Base-by-base conservation (phyloP, 2,888 invertebrate genomes). In the Drosophila neutralis region DNA sequence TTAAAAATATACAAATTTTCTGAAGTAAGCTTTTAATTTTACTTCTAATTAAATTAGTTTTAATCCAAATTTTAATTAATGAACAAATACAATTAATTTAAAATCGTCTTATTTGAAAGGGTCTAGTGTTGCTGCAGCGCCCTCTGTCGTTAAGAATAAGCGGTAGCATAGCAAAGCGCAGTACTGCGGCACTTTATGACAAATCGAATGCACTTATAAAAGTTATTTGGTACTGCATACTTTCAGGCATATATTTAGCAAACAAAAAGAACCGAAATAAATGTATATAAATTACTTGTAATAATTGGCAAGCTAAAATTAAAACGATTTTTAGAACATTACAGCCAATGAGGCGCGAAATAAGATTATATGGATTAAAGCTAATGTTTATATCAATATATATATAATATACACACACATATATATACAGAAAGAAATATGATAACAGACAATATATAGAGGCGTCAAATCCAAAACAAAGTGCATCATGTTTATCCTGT, bases 211-310 rank as follows among this genome's bases (percentile, higher is more conserved):
- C 18, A 42, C 4, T 29, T 24, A 29, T 5, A 42, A 8, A 13
- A 36, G 6, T 18, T 24, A 4, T 11, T 11, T 27, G 8, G 5
- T 35, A 35, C 0, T 56, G 73, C 68, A 68, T 74, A 63, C 76
- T 68, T 62, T 75, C 13, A n/a, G 59, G 49, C 48, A 10, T 15
- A 13, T 7, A 4, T 1, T 2, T 13, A 24, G 4, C 21, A 15
- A 0, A 4, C 7, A 15, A 15, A 35, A 6, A 38, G 3, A 15
- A 18, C 2, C 15, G 7, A 36, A 7, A 36, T 18, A 36, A 6
- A 36, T 36, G 7, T 15, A 7, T 1, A 18, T 36, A 7, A 1
- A 3, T 18, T 18, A 18, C 7, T 18, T 8, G 8, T 38, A 15
- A 38, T 38, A 21, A 21, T 21, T 21, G 21, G 21, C 21, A 21